These are phyloP conservation scores for Halcyon malimbica DNA, from an alignment of 2,113 vertebrate genomes.

Conservation along the genomic window DNA sequence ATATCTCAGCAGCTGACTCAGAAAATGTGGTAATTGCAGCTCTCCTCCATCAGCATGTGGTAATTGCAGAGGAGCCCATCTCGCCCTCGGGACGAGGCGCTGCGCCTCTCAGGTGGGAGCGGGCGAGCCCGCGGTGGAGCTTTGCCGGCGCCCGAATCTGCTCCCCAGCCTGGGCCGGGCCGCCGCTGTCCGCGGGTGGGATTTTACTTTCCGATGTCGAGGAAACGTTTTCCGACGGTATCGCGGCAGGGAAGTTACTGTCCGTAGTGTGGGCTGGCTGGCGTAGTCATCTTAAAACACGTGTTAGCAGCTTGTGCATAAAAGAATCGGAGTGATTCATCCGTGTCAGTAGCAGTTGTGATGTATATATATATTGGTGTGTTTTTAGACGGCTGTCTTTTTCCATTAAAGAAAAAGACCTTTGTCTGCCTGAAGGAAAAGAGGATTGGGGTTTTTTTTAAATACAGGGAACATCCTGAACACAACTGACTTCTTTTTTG, in stretches of 20 bases:
- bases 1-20: no score
- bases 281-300: background rate
- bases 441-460: background rate
- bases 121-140: background rate
- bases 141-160: background rate
- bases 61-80: background rate
- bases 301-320: background rate
- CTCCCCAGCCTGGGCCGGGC: no score
- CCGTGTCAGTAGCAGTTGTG: background rate
- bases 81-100: background rate
- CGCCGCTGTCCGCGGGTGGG: background rate
- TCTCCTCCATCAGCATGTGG: no score
- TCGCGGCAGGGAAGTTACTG: background rate
- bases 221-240: background rate
- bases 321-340: background rate
- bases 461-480: background rate
- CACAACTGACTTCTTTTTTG: fast-evolving
- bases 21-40: no score
- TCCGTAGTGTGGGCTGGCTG: no score
- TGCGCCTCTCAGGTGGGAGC: background rate
- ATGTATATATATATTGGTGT: fast-evolving
- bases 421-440: background rate
- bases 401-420: background rate
- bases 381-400: background rate
- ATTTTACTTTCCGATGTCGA: fast-evolving